phyloP scores from a whole-genome alignment of 2,888 invertebrate species.

The Spisula subtruncata region DNA sequence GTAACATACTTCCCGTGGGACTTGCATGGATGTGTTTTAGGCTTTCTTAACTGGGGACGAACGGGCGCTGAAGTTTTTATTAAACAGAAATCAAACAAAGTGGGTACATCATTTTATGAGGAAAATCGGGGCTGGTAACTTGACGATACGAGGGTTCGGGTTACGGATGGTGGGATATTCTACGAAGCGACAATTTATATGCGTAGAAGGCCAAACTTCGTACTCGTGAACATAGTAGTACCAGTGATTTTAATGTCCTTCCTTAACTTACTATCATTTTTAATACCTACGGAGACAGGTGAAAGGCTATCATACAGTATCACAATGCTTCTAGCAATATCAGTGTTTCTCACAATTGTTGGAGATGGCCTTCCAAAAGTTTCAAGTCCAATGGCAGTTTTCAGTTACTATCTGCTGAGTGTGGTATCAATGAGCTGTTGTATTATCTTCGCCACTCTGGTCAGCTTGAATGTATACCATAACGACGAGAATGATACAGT shows the following conservation, averaged over 20 bases:
- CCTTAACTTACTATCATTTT: slow-evolving; percentile 67
- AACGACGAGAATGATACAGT: background rate
- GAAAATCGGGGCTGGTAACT: background rate
- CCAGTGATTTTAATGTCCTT: slow-evolving; percentile 69
- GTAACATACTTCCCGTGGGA: slow-evolving; percentile 44
- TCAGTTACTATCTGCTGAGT: slow-evolving; percentile 66
- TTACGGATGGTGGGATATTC: background rate
- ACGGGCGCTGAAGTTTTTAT: background rate
- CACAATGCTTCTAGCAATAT: slow-evolving; percentile 68
- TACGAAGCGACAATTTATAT: background rate
- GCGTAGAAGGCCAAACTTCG: slow-evolving; percentile 57
- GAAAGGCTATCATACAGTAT: slow-evolving; percentile 67
- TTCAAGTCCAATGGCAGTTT: slow-evolving; percentile 66
- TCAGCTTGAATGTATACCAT: background rate
- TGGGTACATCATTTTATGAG: background rate
- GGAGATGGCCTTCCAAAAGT: slow-evolving; percentile 68
- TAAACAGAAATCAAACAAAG: background rate
- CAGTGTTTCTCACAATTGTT: slow-evolving; percentile 72
- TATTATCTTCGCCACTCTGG: background rate
- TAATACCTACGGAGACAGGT: slow-evolving; percentile 68
- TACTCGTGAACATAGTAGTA: slow-evolving; percentile 66
- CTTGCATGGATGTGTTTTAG: slow-evolving; percentile 28
- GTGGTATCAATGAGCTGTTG: slow-evolving; percentile 58
- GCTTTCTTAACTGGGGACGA: background rate
- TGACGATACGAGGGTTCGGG: background rate